Conservation (phyloP, 30 jellyfish, hydroid and myxozoan species). For the Mastigias papua region DNA sequence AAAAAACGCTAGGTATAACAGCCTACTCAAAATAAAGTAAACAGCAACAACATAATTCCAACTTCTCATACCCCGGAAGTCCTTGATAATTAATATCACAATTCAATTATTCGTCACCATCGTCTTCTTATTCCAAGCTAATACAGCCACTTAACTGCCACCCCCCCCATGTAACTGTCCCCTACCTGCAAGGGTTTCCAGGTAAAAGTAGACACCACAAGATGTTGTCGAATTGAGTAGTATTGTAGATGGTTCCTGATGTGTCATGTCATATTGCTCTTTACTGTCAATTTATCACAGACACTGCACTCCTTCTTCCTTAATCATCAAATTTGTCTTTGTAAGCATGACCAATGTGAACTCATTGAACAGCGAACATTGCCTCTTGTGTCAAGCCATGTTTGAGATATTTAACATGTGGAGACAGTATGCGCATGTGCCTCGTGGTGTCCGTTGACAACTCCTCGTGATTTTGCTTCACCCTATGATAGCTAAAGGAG, state of each 20-base stretch:
- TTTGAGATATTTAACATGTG: background rate
- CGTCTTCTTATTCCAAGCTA: too few relatives aligned
- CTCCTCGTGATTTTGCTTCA: background rate
- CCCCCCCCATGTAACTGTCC: too few relatives aligned
- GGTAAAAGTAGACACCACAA: background rate
- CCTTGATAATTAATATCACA: too few relatives aligned
- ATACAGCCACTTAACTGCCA: too few relatives aligned
- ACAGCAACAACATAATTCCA: too few relatives aligned
- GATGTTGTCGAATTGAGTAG: background rate
- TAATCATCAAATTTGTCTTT: background rate
- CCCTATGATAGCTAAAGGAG: background rate
- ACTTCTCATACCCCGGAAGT: too few relatives aligned
- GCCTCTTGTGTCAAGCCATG: conserved; percentile 5
- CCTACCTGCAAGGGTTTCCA: conserved; percentile 9
- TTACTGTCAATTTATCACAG: background rate
- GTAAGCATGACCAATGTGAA: background rate
- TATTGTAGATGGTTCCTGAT: background rate
- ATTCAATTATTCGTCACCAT: too few relatives aligned
- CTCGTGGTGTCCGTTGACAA: background rate
- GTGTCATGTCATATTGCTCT: background rate
- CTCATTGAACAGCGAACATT: background rate
- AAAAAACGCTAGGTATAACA: too few relatives aligned
- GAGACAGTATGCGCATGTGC: conserved; percentile 5
- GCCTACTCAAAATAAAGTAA: too few relatives aligned
- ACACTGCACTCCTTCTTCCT: conserved; percentile 4